These are phyloP conservation scores for Ormyrus labotus DNA, from an alignment of 2,888 invertebrate genomes.

Conservation along the genomic window DNA sequence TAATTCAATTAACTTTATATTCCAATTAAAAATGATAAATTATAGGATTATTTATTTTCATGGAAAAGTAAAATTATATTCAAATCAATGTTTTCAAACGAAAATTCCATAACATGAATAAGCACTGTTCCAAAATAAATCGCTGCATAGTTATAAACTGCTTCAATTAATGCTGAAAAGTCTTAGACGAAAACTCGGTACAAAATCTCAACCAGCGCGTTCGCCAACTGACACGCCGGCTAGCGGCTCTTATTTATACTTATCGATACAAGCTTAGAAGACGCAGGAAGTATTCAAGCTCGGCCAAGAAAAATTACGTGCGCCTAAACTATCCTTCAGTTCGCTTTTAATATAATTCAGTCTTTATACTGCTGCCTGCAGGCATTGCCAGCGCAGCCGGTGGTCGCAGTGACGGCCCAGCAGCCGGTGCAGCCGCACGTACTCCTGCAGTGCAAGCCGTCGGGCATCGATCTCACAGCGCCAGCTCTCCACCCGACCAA, in stretches of 20 bases:
- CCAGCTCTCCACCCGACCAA: conserved; percentile 70
- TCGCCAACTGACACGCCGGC: conserved; percentile 16
- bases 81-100: too few species aligned
- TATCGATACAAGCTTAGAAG: not conserved
- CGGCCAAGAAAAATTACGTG: conserved; percentile 23
- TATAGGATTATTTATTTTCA: too few species aligned
- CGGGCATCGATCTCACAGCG: conserved; percentile 69
- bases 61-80: too few species aligned
- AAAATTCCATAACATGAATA: too few species aligned
- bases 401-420: conserved; percentile 66
- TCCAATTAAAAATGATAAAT: too few species aligned
- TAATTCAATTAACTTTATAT: too few species aligned
- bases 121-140: too few species aligned
- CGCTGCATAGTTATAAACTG: too few species aligned
- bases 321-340: too few species aligned
- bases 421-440: conserved; percentile 68
- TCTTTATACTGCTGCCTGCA: conserved; percentile 54
- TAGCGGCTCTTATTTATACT: not conserved
- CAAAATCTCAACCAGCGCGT: not conserved
- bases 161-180: too few species aligned
- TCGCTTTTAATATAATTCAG: not conserved
- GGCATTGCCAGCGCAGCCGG: conserved; percentile 65
- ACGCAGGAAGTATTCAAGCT: not conserved
- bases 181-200: too few species aligned
- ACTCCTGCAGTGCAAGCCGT: conserved; percentile 69